phyloP scores from a whole-genome alignment of 2,113 vertebrate species.

The Limanda limanda region DNA sequence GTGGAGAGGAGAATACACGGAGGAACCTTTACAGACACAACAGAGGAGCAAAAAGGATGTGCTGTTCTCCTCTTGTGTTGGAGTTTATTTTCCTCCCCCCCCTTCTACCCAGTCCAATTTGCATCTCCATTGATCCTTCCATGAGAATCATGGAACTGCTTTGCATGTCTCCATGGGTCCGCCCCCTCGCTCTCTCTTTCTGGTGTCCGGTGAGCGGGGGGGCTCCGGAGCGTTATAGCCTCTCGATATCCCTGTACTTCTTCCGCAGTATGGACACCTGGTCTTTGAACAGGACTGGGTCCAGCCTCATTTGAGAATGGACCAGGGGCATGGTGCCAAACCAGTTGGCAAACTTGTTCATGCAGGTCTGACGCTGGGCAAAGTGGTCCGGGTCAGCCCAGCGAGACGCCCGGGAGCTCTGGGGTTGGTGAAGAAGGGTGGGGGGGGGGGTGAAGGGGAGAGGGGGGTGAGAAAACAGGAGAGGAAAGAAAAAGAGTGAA shows the following conservation, averaged over 20 bases:
- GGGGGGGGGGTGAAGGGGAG: neutral
- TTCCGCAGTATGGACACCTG: slow-evolving; percentile 98
- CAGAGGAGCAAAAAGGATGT: slow-evolving; percentile 25
- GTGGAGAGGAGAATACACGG: slow-evolving; percentile 30
- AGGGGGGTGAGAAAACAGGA: neutral
- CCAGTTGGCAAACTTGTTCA: slow-evolving; percentile 99
- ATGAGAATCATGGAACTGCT: slow-evolving; percentile 12
- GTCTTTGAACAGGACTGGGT: slow-evolving; percentile 99
- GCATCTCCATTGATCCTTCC: slow-evolving; percentile 25
- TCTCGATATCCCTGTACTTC: slow-evolving; percentile 98
- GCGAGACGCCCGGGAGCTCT: slow-evolving; percentile 95
- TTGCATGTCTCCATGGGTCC: neutral
- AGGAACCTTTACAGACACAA: slow-evolving; percentile 20
- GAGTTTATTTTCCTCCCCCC: slow-evolving; percentile 14
- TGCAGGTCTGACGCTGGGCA: slow-evolving; percentile 98
- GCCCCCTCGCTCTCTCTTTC: slow-evolving; percentile 45
- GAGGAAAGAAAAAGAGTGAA: neutral
- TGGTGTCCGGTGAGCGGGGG: slow-evolving; percentile 47
- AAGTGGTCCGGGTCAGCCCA: slow-evolving; percentile 99
- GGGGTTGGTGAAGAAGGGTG: slow-evolving; percentile 1
- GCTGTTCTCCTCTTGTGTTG: slow-evolving; percentile 26
- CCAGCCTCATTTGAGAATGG: slow-evolving; percentile 98
- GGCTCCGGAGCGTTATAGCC: slow-evolving; percentile 86
- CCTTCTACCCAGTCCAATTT: slow-evolving; percentile 3
- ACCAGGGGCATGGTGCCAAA: slow-evolving; percentile 99